phyloP scores from a whole-genome alignment of 1,140 invertebrate genomes.

The Plutomurus gul region DNA sequence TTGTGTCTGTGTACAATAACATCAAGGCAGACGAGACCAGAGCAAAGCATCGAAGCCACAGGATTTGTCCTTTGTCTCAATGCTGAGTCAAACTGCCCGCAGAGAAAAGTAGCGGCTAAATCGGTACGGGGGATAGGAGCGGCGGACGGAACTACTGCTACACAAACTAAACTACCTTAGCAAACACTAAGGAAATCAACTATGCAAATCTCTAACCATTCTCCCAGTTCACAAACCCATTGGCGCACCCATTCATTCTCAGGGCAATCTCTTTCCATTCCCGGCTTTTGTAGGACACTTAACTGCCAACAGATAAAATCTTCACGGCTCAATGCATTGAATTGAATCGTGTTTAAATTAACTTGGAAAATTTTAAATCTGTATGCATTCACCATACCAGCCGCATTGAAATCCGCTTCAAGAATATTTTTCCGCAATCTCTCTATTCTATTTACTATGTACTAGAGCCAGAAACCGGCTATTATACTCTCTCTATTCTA shows the following conservation, averaged over 20 bases:
- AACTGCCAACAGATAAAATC: constrained; percentile 27
- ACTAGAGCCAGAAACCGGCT: too few species aligned
- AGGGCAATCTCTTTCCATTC: constrained; percentile 18
- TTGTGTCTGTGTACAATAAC: neutral
- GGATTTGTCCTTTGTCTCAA: constrained; percentile 23
- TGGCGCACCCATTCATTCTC: constrained; percentile 22
- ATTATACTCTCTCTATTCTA: too few species aligned
- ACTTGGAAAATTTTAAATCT: constrained; percentile 18
- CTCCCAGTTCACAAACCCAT: constrained; percentile 20
- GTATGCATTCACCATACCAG: neutral
- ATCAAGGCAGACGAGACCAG: neutral
- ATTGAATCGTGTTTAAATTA: constrained; percentile 6
- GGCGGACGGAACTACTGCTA: neutral
- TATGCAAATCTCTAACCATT: constrained; percentile 7
- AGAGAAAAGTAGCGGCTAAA: neutral
- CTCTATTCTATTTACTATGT: too few species aligned
- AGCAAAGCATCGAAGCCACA: neutral
- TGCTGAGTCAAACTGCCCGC: constrained; percentile 3
- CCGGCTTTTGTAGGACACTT: constrained; percentile 15
- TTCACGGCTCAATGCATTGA: constrained; percentile 10
- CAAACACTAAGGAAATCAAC: constrained; percentile 17
- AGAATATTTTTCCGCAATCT: neutral
- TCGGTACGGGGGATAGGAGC: neutral
- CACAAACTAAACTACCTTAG: constrained; percentile 11
- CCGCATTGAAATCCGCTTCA: neutral